These are phyloP conservation scores for Allacma fusca DNA, from an alignment of 2,888 invertebrate species.

Conservation along the genomic window DNA sequence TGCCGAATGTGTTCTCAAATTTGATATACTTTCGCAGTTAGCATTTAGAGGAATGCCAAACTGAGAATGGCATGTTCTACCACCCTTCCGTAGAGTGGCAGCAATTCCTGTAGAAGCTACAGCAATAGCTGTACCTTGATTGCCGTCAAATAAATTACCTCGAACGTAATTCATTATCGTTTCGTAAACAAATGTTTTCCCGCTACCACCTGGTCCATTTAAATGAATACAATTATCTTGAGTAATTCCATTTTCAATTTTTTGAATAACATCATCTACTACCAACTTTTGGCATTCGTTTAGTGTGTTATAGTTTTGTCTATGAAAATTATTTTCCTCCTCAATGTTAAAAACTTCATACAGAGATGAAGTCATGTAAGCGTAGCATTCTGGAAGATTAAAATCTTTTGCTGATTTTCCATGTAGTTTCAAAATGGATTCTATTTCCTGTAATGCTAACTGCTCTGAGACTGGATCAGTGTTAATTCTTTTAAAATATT, in stretches of 20 bases:
- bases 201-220: conserved; percentile 65
- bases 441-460: too few species aligned
- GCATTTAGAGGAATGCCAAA: conserved; percentile 62
- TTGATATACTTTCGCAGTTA: conserved; percentile 23
- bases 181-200: conserved; percentile 63
- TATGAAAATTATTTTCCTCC: background rate
- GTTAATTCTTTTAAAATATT: conserved; percentile 17
- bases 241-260: conserved; percentile 51
- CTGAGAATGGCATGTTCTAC: conserved; percentile 63
- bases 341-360: background rate
- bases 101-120: conserved; percentile 63
- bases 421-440: too few species aligned
- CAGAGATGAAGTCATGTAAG: too few species aligned
- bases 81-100: conserved; percentile 62
- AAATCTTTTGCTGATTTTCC: background rate
- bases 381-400: conserved; percentile 47
- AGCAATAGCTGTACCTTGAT: conserved; percentile 47
- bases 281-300: background rate
- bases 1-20: conserved; percentile 20
- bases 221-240: conserved; percentile 47
- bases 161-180: conserved; percentile 49
- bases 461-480: too few species aligned
- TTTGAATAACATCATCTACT: conserved; percentile 50
- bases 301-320: background rate
- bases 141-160: conserved; percentile 27